phyloP scores from a whole-genome alignment of 53 echinoderm and acorn worm genomes.

The Paracentrotus lividus region DNA sequence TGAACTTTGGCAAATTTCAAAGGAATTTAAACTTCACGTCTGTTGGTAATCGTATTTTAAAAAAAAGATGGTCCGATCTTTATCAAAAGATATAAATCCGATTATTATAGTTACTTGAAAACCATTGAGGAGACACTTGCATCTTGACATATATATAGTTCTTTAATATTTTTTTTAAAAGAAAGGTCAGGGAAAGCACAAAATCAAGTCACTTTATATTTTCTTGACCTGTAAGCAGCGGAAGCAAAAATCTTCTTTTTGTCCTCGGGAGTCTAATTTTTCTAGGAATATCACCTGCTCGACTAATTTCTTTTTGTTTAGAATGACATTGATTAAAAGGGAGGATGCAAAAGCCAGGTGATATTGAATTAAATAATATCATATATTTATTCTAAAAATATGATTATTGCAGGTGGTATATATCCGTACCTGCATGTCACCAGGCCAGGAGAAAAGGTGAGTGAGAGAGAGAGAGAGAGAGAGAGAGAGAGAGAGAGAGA shows the following conservation, averaged over 20 bases:
- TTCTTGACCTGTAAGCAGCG: not conserved
- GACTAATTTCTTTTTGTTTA: not conserved
- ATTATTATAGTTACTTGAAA: too few species aligned
- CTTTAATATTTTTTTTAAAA: too few species aligned
- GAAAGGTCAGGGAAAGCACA: too few species aligned
- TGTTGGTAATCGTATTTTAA: too few species aligned
- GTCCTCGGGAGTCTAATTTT: not conserved
- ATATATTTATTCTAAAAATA: too few species aligned
- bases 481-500: not conserved
- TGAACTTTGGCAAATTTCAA: too few species aligned
- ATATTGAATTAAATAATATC: not conserved
- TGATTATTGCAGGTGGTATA: not conserved
- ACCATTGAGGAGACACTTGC: too few species aligned
- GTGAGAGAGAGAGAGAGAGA: not conserved
- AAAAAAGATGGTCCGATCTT: too few species aligned
- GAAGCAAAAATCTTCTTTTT: not conserved
- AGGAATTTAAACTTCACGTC: too few species aligned
- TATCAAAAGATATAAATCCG: too few species aligned
- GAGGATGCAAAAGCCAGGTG: not conserved
- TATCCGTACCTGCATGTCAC: not conserved
- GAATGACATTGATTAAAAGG: not conserved
- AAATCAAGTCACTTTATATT: too few species aligned
- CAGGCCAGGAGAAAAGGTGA: not conserved
- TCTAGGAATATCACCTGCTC: not conserved
- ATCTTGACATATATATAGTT: too few species aligned